Percentiles rank a stretch among this genome's conserved stretches.
Evolutionary conservation across 1,140 invertebrate species (phyloP).

Genomic region (Bradynema listronoti): DNA sequence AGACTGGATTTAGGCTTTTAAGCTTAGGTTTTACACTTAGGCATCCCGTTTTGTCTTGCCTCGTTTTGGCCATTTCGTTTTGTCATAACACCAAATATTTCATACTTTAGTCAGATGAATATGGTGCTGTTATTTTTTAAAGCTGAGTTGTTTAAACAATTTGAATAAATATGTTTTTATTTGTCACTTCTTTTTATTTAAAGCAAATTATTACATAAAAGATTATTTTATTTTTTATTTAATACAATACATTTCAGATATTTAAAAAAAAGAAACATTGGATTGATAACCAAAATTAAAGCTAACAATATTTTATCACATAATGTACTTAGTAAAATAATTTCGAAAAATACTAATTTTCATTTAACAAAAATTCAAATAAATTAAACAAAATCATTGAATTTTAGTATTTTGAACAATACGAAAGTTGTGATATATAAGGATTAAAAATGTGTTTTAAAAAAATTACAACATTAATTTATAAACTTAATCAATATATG

Average conservation of each 20-base stretch:
- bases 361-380: neutral
- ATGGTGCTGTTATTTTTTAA: neutral
- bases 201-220: too few relatives aligned
- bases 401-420: neutral
- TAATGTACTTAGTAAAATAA: neutral
- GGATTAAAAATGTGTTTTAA: neutral
- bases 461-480: neutral
- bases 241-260: neutral
- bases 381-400: neutral
- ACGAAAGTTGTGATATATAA: neutral
- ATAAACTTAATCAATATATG: neutral
- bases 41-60: too few relatives aligned
- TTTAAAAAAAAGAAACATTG: neutral
- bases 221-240: too few relatives aligned
- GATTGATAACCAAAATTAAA: neutral
- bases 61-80: too few relatives aligned
- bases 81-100: too few relatives aligned
- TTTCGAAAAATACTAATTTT: neutral
- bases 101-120: too few relatives aligned
- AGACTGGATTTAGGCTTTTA: too few relatives aligned
- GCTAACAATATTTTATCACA: neutral
- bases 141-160: slow-evolving; percentile 8
- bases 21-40: too few relatives aligned
- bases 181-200: neutral
- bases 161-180: slow-evolving; percentile 9